Base-by-base conservation (phyloP, 2,113 vertebrate genomes). In the Macaca nemestrina region DNA sequence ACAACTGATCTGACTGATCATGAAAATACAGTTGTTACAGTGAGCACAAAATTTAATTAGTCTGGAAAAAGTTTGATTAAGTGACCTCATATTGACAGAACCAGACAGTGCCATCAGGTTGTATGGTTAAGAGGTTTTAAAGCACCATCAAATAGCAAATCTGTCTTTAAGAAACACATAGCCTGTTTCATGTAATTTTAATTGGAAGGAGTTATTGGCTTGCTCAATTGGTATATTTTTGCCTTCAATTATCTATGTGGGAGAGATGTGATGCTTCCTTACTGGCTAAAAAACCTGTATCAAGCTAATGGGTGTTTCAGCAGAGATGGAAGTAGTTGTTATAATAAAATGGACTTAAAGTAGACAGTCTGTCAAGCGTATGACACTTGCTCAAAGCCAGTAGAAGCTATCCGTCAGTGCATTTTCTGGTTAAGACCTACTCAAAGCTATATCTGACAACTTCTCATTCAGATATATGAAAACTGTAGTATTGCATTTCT, bases 401-500 rank as follows among this genome's bases (percentile, higher is more conserved):
- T 75, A 67, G n/a, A 4, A 0, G 86, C 97, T 38, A 88, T 96
- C 95, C 27, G 2, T 95, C 79, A 72, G 45, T 0, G 0, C 13
- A 61, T 96, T 52, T 84, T 76, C 25, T 48, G 32, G 17, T 40
- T 95, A 80, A 23, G 17, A 89, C 52, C 94, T 76, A 52, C 93
- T 89, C 35, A 1, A 22, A 88, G 89, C 81, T 92, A 59, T n/a
- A 59, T 38, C 76, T 16, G 22, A 43, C 38, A 95, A 52, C 38
- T 97, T 97, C 95, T 82, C 25, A 38, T 81, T 93, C 89, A 93
- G 79, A 92, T 8, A 1, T 80, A 96, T 92, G 17, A 67, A 98
- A 98, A 95, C 4, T 5, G 55, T 85, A 80, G 72, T 50, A 85
- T 96, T 89, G 4, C 93, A 38, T 97, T 97, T 97, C 73, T 94